phyloP scores from a whole-genome alignment of 2,797 vertebrate species.

The Tangara arthus region DNA sequence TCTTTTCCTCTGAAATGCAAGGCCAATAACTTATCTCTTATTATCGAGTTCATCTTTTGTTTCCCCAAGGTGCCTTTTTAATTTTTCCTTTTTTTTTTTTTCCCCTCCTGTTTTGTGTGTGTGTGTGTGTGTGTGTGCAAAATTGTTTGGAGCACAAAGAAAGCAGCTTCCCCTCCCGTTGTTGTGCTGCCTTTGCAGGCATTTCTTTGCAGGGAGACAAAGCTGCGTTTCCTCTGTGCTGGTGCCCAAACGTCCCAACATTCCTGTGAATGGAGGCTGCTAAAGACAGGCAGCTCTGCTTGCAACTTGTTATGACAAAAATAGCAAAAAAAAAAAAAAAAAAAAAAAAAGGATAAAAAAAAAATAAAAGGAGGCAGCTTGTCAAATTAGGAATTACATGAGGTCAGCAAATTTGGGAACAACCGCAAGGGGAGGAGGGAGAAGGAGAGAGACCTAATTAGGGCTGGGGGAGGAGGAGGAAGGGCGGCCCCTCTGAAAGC shows the following conservation, averaged over 20 bases:
- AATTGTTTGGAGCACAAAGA: constrained; percentile 33
- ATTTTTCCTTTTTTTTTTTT: no score
- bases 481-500: not conserved
- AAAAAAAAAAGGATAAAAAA: not conserved
- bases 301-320: constrained; percentile 19
- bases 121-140: not conserved
- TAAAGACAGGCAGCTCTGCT: constrained; percentile 5
- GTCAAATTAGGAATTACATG: constrained; percentile 61
- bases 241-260: not conserved
- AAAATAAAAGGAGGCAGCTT: not conserved
- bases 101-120: not conserved
- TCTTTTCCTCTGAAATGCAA: constrained; percentile 26
- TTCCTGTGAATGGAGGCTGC: constrained; percentile 19
- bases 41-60: constrained; percentile 47
- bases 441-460: constrained; percentile 43
- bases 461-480: not conserved
- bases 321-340: not conserved
- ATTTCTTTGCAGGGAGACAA: constrained; percentile 36
- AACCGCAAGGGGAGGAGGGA: constrained; percentile 5
- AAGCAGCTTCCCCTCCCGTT: constrained; percentile 56
- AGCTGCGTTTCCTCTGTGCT: constrained; percentile 31
- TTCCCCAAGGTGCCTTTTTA: not conserved
- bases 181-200: constrained; percentile 42
- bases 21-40: constrained; percentile 46
- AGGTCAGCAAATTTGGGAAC: constrained; percentile 64